A percentile compares a stretch with the other conserved stretches of the same genome.
These are phyloP conservation scores for Poecile atricapillus DNA, from an alignment of 2,113 vertebrate species.

Conservation along the genomic window DNA sequence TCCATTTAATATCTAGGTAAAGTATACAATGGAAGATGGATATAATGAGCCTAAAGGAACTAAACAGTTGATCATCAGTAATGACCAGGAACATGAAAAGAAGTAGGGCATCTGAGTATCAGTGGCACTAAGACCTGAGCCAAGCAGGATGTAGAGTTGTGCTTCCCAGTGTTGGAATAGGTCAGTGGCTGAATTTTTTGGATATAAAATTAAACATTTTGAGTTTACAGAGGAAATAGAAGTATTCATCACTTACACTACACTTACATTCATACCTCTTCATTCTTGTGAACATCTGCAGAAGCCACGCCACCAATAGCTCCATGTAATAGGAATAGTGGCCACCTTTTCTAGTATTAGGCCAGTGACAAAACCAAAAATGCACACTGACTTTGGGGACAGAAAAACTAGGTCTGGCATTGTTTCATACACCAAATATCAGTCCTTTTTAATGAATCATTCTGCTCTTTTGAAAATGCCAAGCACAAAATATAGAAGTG, in stretches of 20 bases:
- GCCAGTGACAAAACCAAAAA: background rate
- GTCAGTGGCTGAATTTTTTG: background rate
- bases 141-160: background rate
- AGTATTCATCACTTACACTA: background rate
- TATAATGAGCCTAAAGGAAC: background rate
- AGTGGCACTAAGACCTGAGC: background rate
- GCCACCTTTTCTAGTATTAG: background rate
- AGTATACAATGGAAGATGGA: background rate
- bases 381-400: background rate
- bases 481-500: background rate
- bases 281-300: background rate
- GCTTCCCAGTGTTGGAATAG: background rate
- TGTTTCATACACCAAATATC: background rate
- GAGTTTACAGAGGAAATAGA: background rate
- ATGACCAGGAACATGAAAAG: background rate
- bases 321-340: background rate
- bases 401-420: background rate
- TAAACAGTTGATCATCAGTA: background rate
- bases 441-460: background rate
- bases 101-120: background rate
- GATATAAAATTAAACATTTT: background rate
- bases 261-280: background rate
- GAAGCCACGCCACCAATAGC: background rate
- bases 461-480: background rate
- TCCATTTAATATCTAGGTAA: background rate